phyloP scores from a whole-genome alignment of 1,140 invertebrate species.

The Bombus superbus region DNA sequence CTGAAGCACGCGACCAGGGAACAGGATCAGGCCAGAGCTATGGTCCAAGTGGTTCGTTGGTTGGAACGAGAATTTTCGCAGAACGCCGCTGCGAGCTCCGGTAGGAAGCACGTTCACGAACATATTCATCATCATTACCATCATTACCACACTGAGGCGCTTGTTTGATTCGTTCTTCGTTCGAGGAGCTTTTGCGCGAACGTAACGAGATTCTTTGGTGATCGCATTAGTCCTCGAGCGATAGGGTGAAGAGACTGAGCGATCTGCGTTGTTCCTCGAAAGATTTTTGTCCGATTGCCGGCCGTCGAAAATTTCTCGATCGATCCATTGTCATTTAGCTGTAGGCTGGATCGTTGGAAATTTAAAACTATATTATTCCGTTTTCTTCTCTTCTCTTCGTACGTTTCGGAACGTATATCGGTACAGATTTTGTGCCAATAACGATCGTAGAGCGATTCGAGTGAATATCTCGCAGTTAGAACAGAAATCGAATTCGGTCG shows the following conservation, averaged over 20 bases:
- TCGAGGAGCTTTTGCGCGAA: conserved; percentile 4
- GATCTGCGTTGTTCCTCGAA: neutral
- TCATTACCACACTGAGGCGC: conserved; percentile 85
- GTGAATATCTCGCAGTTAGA: neutral
- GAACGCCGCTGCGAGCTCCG: conserved; percentile 71
- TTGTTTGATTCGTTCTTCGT: conserved; percentile 68
- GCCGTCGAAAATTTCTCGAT: neutral
- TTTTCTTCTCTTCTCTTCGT: neutral
- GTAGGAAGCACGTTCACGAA: conserved; percentile 88
- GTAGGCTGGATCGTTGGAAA: neutral
- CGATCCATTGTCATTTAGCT: neutral
- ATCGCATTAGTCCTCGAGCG: conserved; percentile 49
- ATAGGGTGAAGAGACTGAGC: conserved; percentile 20
- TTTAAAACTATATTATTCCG: neutral
- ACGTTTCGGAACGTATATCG: neutral
- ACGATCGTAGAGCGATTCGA: neutral
- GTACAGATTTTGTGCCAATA: neutral
- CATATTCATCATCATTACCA: conserved; percentile 94
- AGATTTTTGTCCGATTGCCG: neutral
- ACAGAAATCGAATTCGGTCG: neutral
- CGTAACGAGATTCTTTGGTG: conserved; percentile 41
- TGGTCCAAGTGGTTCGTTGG: conserved; percentile 87
- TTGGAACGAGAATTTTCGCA: conserved; percentile 84
- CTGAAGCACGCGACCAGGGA: conserved; percentile 87
- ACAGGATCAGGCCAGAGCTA: conserved; percentile 87